Evolutionary conservation across 2,888 invertebrate genomes (phyloP).

Genomic region (Drosophila incognita): DNA sequence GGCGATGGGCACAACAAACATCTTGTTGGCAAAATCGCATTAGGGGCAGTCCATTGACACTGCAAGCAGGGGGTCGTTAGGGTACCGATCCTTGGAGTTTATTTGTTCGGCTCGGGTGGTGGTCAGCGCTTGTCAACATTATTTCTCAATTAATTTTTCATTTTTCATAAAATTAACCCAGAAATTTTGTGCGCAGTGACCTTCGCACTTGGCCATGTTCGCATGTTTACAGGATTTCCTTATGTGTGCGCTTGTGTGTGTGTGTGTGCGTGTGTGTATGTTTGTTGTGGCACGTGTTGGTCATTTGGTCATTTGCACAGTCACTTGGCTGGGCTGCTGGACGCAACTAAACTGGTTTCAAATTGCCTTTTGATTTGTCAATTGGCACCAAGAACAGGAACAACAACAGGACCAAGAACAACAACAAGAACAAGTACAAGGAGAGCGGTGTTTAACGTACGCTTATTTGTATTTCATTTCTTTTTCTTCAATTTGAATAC

Average conservation of each 20-base stretch:
- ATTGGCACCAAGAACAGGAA: background rate
- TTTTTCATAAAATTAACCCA: conserved; percentile 83
- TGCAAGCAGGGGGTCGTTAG: conserved; percentile 68
- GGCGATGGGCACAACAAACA: conserved; percentile 11
- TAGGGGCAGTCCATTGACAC: conserved; percentile 76
- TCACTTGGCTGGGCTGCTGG: conserved; percentile 27
- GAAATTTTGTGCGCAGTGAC: conserved; percentile 76
- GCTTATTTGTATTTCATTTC: conserved; percentile 12
- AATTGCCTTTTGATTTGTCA: conserved; percentile 31
- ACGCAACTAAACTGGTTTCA: conserved; percentile 49
- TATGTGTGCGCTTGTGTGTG: conserved; percentile 10
- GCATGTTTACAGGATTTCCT: conserved; percentile 51
- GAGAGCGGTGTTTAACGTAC: background rate
- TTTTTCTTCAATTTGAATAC: conserved; percentile 15
- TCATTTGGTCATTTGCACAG: conserved; percentile 53
- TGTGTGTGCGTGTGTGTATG: conserved; percentile 17
- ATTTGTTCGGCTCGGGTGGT: conserved; percentile 46
- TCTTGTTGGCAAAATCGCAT: conserved; percentile 58
- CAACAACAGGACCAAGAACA: conserved; percentile 3
- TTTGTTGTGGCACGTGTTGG: conserved; percentile 60
- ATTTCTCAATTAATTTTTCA: conserved; percentile 84
- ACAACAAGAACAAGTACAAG: background rate
- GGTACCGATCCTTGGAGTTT: conserved; percentile 7
- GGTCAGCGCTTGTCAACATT: conserved; percentile 83
- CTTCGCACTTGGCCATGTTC: conserved; percentile 72